Conservation (phyloP, 2,888 invertebrate species). For the Escarpia spicata region DNA sequence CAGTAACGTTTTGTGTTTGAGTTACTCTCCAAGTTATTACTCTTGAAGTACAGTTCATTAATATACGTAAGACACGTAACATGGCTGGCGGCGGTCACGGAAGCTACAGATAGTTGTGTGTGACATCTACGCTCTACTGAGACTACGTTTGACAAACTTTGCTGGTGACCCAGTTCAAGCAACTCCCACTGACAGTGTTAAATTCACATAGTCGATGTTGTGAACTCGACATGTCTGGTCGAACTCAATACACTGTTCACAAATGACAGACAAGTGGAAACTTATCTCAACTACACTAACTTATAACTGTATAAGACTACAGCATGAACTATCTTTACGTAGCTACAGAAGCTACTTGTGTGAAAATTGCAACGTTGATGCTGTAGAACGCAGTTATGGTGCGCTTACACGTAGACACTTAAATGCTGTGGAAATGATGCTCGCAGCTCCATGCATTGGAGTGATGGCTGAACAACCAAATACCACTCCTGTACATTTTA, state of each 20-base stretch:
- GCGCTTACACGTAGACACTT: background rate
- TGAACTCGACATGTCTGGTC: background rate
- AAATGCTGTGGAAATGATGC: background rate
- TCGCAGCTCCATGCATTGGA: background rate
- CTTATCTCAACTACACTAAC: background rate
- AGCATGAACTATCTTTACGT: background rate
- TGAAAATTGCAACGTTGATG: background rate
- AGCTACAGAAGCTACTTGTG: background rate
- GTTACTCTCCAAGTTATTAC: background rate
- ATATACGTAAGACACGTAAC: background rate
- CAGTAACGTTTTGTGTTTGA: background rate
- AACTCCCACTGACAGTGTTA: background rate
- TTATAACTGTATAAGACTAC: background rate
- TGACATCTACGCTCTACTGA: background rate
- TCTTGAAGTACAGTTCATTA: background rate
- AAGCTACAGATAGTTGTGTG: background rate
- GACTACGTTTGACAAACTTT: background rate
- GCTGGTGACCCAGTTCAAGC: background rate
- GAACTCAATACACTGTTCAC: background rate
- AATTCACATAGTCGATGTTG: background rate
- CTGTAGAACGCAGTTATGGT: background rate
- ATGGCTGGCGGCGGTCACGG: background rate
- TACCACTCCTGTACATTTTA: no score
- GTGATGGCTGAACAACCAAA: no score
- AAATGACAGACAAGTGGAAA: background rate